Evolutionary conservation across 1,140 invertebrate species (phyloP), one percentile per base, ranked within the genome.

Genomic region (Cyphomyrmex costatus): DNA sequence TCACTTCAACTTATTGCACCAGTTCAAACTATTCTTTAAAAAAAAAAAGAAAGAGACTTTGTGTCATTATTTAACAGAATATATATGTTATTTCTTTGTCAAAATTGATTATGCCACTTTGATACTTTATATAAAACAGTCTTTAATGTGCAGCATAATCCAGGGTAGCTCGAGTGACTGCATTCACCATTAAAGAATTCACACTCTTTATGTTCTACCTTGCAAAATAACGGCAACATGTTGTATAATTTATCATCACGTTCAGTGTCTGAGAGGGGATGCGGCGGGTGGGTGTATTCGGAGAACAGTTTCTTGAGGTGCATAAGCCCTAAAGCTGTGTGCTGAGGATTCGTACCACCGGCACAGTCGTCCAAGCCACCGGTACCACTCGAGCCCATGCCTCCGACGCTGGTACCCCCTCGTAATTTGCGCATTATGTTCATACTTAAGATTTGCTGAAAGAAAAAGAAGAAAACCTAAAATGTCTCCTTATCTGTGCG

Each of bases 161-260:
- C 10, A 10, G 36, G 8, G 1, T 42, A 42, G 10, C 10, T 42
- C 8, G 36, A 8, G 7, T 10, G 36, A 42, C 8, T 42, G 36
- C 36, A 42, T 12, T 42, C 10, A 42, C 14, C 12, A 49, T 53
- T 53, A 58, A 42, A 74, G 16, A n/a, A 83, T 73, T 4, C 12
- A 46, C 10, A 46, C 10, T n/a, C 14, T 79, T 21, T 68, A 56
- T 84, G 12, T 3, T 80, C 95, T 96, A 99, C 99, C 97, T 99
- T 99, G 95, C 98, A 99, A 95, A 99, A 99, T 12, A 99, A 96
- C 60, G 99, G 99, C 91, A 99, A 96, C 98, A 99, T 99, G 95
- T 99, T 99, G 95, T 99, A 99, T 0, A 99, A 96, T 95, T 99
- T 99, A 92, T 98, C 98, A 95, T 99, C 98, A 86, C 97, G 97